Percentiles rank a stretch among this genome's conserved stretches.
These are phyloP conservation scores for Helicorthomorpha holstii DNA, from an alignment of 1,140 invertebrate species.

Conservation along the genomic window DNA sequence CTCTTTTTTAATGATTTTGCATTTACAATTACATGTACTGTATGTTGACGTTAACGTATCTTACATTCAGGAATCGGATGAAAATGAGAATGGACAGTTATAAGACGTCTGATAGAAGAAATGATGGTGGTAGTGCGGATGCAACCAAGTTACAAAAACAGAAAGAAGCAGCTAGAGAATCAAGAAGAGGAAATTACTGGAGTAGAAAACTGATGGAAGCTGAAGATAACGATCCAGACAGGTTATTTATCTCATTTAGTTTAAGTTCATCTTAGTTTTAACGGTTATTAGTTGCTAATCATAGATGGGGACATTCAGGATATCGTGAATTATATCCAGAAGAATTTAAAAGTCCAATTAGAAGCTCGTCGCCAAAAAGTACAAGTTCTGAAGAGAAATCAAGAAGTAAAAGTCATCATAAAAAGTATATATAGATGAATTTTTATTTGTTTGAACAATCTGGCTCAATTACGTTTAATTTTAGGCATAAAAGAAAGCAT, in stretches of 20 bases:
- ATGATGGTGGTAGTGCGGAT: background rate
- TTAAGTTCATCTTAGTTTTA: background rate
- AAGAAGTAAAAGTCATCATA: too few relatives aligned
- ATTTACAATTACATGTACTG: too few relatives aligned
- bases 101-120: background rate
- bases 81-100: constrained; percentile 7
- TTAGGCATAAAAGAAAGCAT: too few relatives aligned
- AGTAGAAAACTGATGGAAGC: constrained; percentile 15
- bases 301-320: constrained; percentile 27
- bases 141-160: background rate
- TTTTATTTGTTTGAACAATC: too few relatives aligned
- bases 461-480: too few relatives aligned
- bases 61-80: too few relatives aligned
- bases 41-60: too few relatives aligned
- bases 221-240: constrained; percentile 16
- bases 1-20: too few relatives aligned
- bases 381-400: too few relatives aligned
- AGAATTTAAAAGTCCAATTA: constrained; percentile 17
- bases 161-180: constrained; percentile 2
- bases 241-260: constrained; percentile 6
- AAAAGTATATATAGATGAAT: too few relatives aligned
- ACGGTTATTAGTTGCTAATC: background rate
- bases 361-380: too few relatives aligned
- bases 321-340: constrained; percentile 25
- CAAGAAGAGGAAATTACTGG: constrained; percentile 9